Conservation (phyloP, 2,797 vertebrate species). For the Xenentodon cancila region DNA sequence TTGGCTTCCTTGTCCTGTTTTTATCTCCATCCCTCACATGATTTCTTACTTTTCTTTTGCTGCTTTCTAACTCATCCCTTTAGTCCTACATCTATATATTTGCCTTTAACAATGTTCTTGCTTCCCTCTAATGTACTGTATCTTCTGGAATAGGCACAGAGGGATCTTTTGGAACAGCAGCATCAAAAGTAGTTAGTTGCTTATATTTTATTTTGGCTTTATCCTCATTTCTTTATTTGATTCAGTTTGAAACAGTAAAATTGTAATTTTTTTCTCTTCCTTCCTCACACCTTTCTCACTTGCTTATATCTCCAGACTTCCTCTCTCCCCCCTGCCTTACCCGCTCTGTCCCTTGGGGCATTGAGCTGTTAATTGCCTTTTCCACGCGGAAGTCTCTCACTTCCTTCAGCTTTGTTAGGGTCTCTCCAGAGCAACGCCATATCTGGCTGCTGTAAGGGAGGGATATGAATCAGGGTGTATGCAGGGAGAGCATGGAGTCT, state of each 20-base stretch:
- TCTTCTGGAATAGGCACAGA: too few species aligned
- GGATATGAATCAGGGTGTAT: conserved; percentile 61
- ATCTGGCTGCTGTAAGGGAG: conserved; percentile 44
- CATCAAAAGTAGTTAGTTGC: conserved; percentile 38
- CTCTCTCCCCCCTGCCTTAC: conserved; percentile 34
- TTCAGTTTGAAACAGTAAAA: conserved; percentile 47
- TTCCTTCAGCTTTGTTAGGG: conserved; percentile 68
- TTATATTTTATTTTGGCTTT: conserved; percentile 18
- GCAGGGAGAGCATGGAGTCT: conserved; percentile 33
- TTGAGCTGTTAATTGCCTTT: conserved; percentile 80
- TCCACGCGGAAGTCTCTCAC: conserved; percentile 72
- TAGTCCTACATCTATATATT: conserved; percentile 41
- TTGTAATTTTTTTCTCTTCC: conserved; percentile 2
- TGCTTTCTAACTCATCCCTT: conserved; percentile 35
- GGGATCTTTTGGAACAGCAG: conserved; percentile 31
- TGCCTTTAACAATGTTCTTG: conserved; percentile 26
- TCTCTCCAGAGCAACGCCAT: conserved; percentile 55
- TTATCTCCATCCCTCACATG: conserved; percentile 19
- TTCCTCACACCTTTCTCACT: conserved; percentile 30
- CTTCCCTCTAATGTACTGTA: conserved; percentile 38
- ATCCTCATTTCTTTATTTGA: conserved; percentile 24
- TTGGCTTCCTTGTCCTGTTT: conserved; percentile 4
- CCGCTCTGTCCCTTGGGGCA: conserved; percentile 60
- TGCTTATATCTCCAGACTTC: conserved; percentile 48
- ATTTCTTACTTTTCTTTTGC: conserved; percentile 42